Evolutionary conservation across 2,797 vertebrate genomes (phyloP).

Genomic region (Salmo trutta): DNA sequence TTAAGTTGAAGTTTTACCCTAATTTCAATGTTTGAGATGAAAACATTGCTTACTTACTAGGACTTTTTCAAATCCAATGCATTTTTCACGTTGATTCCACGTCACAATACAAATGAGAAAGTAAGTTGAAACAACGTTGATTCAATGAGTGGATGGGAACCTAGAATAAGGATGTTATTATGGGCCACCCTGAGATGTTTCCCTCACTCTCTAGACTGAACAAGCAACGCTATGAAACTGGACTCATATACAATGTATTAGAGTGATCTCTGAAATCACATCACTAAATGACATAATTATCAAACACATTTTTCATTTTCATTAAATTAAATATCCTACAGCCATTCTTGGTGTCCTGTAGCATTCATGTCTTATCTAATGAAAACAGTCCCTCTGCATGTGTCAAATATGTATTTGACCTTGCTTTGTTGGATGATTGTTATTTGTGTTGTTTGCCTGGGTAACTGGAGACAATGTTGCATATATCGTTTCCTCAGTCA

Average conservation of each 20-base stretch:
- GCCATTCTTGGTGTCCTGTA: neutral
- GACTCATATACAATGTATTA: neutral
- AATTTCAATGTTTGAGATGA: too few species aligned
- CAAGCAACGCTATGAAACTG: neutral
- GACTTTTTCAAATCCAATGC: too few species aligned
- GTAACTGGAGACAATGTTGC: conserved; percentile 6
- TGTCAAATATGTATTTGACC: conserved; percentile 8
- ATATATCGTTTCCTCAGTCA: conserved; percentile 14
- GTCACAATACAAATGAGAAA: too few species aligned
- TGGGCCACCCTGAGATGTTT: neutral
- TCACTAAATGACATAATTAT: neutral
- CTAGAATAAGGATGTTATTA: neutral
- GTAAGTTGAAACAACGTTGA: too few species aligned
- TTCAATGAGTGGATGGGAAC: neutral
- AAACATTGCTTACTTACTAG: too few species aligned
- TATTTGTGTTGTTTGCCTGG: conserved; percentile 15
- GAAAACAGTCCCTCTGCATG: conserved; percentile 5
- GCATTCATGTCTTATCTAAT: conserved; percentile 12
- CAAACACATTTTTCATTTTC: neutral
- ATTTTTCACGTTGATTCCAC: too few species aligned
- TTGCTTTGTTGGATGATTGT: neutral
- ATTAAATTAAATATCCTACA: neutral
- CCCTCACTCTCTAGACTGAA: neutral
- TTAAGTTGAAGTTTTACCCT: too few species aligned
- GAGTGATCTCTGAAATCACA: neutral